These are phyloP conservation scores for Blera fallax DNA, from an alignment of 2,888 invertebrate genomes.

Conservation along the genomic window DNA sequence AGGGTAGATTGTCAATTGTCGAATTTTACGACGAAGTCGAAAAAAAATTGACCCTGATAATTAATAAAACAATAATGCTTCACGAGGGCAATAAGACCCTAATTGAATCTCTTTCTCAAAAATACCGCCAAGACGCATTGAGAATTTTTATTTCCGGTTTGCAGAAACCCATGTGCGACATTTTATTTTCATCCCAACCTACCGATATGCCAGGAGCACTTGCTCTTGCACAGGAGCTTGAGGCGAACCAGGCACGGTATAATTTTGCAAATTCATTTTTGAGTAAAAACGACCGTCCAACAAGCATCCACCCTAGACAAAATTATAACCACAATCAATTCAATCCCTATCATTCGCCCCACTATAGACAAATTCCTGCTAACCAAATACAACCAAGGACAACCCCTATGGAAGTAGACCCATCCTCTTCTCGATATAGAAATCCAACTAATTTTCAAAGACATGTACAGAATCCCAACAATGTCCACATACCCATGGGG, in stretches of 20 bases:
- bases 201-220: slow-evolving; percentile 39
- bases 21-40: slow-evolving; percentile 43
- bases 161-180: slow-evolving; percentile 31
- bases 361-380: background rate
- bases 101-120: slow-evolving; percentile 26
- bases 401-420: too few species aligned
- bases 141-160: slow-evolving; percentile 35
- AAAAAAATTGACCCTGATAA: slow-evolving; percentile 5
- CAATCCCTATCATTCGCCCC: background rate
- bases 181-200: background rate
- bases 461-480: background rate
- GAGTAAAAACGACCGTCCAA: too few species aligned
- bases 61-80: slow-evolving; percentile 36
- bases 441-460: background rate
- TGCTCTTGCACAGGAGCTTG: background rate
- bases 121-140: slow-evolving; percentile 39
- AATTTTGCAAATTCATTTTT: background rate
- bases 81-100: slow-evolving; percentile 27
- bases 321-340: too few species aligned
- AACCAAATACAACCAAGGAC: background rate
- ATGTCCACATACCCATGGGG: too few species aligned
- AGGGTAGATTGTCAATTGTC: slow-evolving; percentile 3
- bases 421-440: background rate
- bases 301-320: too few species aligned
- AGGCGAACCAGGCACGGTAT: slow-evolving; percentile 21